Base-by-base conservation (phyloP, 2,113 vertebrate species). In the Saccopteryx leptura region DNA sequence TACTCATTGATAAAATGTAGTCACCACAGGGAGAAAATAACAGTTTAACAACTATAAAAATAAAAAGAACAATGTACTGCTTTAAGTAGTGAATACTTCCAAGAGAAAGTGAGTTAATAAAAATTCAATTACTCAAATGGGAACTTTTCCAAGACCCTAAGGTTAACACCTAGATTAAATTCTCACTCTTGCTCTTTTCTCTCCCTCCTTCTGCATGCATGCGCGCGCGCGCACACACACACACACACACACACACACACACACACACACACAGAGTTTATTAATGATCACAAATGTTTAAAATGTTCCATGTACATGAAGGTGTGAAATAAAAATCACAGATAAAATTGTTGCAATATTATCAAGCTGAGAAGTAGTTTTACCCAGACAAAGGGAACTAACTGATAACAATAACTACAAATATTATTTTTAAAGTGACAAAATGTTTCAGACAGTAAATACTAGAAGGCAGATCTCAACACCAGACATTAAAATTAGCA, bases 101-200 rank as follows among this genome's bases (percentile, higher is more conserved):
- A 79, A 96, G 60, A 71, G 65, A 39, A 96, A 95, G 78, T 86
- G 52, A 90, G 81, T 96, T 97, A 81, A 95, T 93, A 93, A 95
- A 96, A 96, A 93, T 90, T 76, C n/a, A 91, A 68, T 96, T 96
- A 94, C 78, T 95, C 63, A 83, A 52, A 90, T 24, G 46, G 60
- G 87, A 83, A 89, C 7, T n/a, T 93, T 91, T 58, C 82, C 61
- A 92, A 95, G 68, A 91, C 6, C 31, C 46, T 50, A 61, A 48
- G 48, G 56, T 88, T 96, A 92, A 92, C 50, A 92, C 52, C 58
- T 88, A 94, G 71, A 71, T 85, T 91, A 94, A 90, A 84, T 28
- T 84, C 50, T 61, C 23, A 21, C 61, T 17, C 26, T 76, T 24
- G 24, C 31, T 68, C 66, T 87, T 8, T 23, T 0, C 21, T 88